Evolutionary conservation across 2,113 vertebrate genomes (phyloP).

Genomic region (Sorex fumeus): DNA sequence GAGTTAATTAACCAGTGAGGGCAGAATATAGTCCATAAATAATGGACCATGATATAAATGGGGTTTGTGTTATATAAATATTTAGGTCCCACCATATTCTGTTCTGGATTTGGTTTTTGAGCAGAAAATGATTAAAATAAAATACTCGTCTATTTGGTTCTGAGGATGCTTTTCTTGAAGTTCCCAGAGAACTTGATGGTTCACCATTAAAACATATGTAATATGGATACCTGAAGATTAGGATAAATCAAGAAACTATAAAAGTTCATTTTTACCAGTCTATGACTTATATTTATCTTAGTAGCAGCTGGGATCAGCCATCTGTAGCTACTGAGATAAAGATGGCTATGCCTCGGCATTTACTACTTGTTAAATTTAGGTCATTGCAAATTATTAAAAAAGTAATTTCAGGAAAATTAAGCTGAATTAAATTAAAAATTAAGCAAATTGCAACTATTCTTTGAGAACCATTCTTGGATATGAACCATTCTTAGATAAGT

Average conservation of each 20-base stretch:
- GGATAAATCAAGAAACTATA: background rate
- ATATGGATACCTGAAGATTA: background rate
- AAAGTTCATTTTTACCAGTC: conserved; percentile 59
- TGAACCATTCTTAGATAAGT: background rate
- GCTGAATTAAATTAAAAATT: conserved; percentile 14
- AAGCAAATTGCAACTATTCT: background rate
- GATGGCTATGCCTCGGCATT: conserved; percentile 8
- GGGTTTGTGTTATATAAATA: background rate
- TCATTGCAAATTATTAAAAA: conserved; percentile 34
- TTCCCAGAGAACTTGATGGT: background rate
- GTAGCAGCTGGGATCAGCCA: conserved; percentile 25
- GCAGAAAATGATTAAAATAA: conserved; percentile 36
- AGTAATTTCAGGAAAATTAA: conserved; percentile 59
- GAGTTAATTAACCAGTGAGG: conserved; percentile 40
- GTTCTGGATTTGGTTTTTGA: conserved; percentile 53
- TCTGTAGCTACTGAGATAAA: conserved; percentile 50
- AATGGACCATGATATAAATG: conserved; percentile 26
- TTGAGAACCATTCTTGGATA: background rate
- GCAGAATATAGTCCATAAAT: background rate
- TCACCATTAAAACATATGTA: background rate
- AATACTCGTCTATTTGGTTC: conserved; percentile 4
- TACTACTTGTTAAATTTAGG: conserved; percentile 43
- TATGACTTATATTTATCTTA: conserved; percentile 36
- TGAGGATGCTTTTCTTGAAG: conserved; percentile 4
- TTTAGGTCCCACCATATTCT: background rate